These are phyloP conservation scores for Anguilla rostrata DNA, from an alignment of 2,113 vertebrate species.

Conservation along the genomic window DNA sequence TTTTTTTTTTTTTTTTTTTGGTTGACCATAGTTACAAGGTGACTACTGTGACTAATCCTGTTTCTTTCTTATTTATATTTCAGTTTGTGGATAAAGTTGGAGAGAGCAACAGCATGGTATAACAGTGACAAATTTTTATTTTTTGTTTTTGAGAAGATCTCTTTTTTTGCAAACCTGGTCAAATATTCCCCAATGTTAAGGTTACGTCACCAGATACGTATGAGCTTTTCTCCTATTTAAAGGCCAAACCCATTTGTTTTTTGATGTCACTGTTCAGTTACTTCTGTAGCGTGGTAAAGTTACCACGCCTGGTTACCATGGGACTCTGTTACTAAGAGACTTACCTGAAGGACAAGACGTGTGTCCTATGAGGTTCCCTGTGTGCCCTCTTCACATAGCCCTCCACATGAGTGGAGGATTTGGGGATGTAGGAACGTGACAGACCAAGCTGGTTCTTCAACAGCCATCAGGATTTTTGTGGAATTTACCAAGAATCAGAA, in stretches of 20 bases:
- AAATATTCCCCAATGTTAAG: slow-evolving; percentile 27
- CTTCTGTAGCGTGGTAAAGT: slow-evolving; percentile 17
- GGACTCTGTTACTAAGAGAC: slow-evolving; percentile 42
- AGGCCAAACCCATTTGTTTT: slow-evolving; percentile 40
- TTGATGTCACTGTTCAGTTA: slow-evolving; percentile 14
- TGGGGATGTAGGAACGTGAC: not conserved
- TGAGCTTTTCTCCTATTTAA: slow-evolving; percentile 22
- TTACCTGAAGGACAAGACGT: slow-evolving; percentile 27
- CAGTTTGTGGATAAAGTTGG: slow-evolving; percentile 93
- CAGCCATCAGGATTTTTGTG: not conserved
- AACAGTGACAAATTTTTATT: slow-evolving; percentile 62
- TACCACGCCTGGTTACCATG: slow-evolving; percentile 13
- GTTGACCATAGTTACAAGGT: slow-evolving; percentile 5
- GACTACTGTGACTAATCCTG: slow-evolving; percentile 24
- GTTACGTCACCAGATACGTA: slow-evolving; percentile 20
- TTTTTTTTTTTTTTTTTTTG: not conserved
- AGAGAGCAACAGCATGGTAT: slow-evolving; percentile 98
- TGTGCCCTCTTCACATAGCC: not conserved
- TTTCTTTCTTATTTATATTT: slow-evolving; percentile 32
- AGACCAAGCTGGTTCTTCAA: not conserved
- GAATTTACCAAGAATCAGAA: slow-evolving; percentile 22
- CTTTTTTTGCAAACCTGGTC: slow-evolving; percentile 41
- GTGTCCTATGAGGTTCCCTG: not conserved
- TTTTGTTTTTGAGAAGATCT: slow-evolving; percentile 20
- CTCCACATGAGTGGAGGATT: not conserved